phyloP scores from a whole-genome alignment of 2,888 invertebrate species.

The Acleris sparsana region DNA sequence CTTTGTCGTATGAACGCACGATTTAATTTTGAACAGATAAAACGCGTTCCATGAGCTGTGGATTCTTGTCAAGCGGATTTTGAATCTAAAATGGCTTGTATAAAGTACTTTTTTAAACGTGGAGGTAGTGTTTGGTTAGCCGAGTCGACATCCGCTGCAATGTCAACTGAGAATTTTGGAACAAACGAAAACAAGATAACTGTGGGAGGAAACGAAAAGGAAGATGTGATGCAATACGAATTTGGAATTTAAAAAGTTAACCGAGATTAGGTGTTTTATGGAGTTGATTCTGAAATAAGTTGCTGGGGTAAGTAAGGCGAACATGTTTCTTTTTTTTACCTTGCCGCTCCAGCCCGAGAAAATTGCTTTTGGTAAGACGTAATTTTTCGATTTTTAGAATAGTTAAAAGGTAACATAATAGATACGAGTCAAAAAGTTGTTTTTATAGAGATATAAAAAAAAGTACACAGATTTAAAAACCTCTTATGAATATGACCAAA shows the following conservation, averaged over 20 bases:
- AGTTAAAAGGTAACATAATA: too few species aligned
- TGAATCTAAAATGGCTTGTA: slow-evolving; percentile 44
- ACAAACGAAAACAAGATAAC: slow-evolving; percentile 52
- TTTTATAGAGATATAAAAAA: too few species aligned
- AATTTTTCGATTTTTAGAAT: too few species aligned
- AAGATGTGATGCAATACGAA: slow-evolving; percentile 55
- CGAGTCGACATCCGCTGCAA: slow-evolving; percentile 60
- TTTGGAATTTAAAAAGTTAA: slow-evolving; percentile 39
- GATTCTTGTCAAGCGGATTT: slow-evolving; percentile 45
- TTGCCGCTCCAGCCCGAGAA: too few species aligned
- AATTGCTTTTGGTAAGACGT: too few species aligned
- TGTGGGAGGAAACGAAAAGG: slow-evolving; percentile 43
- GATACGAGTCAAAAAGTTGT: too few species aligned
- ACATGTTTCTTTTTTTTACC: too few species aligned
- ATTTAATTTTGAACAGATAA: slow-evolving; percentile 40
- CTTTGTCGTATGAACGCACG: slow-evolving; percentile 42
- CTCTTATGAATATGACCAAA: too few species aligned
- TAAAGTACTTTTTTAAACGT: slow-evolving; percentile 49
- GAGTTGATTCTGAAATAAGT: too few species aligned
- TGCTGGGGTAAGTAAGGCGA: too few species aligned
- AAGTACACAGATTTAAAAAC: too few species aligned
- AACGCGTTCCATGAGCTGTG: slow-evolving; percentile 39
- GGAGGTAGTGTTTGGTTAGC: slow-evolving; percentile 37
- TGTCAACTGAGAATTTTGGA: slow-evolving; percentile 57
- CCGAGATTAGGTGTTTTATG: too few species aligned